Percentiles rank a stretch among this genome's conserved stretches.
phyloP scores from a whole-genome alignment of 2,888 invertebrate genomes.

The Orthosia gracilis region DNA sequence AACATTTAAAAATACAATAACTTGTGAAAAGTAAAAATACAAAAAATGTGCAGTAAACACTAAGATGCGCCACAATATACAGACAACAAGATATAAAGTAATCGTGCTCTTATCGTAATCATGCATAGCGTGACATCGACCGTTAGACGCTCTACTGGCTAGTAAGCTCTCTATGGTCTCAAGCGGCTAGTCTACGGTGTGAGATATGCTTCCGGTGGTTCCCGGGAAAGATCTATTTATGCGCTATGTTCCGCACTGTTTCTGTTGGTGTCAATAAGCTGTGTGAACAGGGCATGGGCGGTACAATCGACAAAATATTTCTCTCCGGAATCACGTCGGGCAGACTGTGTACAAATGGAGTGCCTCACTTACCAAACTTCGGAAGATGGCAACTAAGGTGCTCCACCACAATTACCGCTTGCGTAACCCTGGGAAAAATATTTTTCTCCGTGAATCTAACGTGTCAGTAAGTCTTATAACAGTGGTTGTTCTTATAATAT shows the following conservation, averaged over 20 bases:
- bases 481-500: conserved; percentile 86
- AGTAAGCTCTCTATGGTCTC: conserved; percentile 83
- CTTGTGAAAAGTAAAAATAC: conserved; percentile 67
- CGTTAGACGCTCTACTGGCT: conserved; percentile 85
- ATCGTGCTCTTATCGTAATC: conserved; percentile 89
- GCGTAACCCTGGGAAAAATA: conserved; percentile 91
- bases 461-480: conserved; percentile 89
- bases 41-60: conserved; percentile 85
- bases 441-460: conserved; percentile 91
- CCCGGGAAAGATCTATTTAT: conserved; percentile 91
- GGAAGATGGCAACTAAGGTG: conserved; percentile 91
- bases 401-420: conserved; percentile 91
- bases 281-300: conserved; percentile 87
- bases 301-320: conserved; percentile 91
- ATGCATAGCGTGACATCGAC: conserved; percentile 90
- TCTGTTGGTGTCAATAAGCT: conserved; percentile 85
- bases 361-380: conserved; percentile 91
- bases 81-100: conserved; percentile 79
- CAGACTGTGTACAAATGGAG: conserved; percentile 90
- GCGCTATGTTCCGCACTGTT: conserved; percentile 89
- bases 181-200: conserved; percentile 89
- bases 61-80: conserved; percentile 83
- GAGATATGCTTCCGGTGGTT: conserved; percentile 88
- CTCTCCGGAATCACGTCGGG: conserved; percentile 91
- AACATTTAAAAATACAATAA: conserved; percentile 55